Evolutionary conservation across 2,888 invertebrate species (phyloP), one percentile per base, ranked within the genome.

Genomic region (Icerya purchasi): DNA sequence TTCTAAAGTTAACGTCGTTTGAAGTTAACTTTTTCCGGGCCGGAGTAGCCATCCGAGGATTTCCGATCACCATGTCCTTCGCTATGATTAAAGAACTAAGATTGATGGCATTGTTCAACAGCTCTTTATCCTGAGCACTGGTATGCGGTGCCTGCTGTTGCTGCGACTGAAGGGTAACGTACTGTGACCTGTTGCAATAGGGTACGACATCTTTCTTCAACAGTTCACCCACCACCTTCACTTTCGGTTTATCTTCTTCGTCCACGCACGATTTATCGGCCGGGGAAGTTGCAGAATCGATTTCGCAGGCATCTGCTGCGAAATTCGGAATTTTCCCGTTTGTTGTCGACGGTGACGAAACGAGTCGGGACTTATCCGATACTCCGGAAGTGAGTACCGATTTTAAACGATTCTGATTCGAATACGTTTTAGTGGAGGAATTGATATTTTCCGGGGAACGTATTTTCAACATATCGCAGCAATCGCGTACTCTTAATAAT

Each of bases 191-290:
- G n/a, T n/a, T n/a, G 50, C 50, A 50, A n/a, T 50, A 8, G 8
- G 5, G 5, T 14, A 36, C 8, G 14, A 58, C 58, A 51, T 58
- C 59, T 50, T 56, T 61, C 53, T 61, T 61, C 59, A 61, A 54
- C 14, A 61, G 22, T 22, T 61, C 61, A 19, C 59, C 61, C 22
- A 61, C 61, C 18, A 61, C 61, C 36, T 61, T 61, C 19, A 59
- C 61, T n/a, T 50, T 59, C 18, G 58, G 22, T 54, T 14, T 19
- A 14, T 53, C 25, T 18, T 50, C 23, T n/a, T n/a, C n/a, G n/a
- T n/a, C n/a, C n/a, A n/a, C n/a, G n/a, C n/a, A n/a, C n/a, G n/a
- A n/a, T n/a, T n/a, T n/a, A n/a, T n/a, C n/a, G n/a, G n/a, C n/a
- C n/a, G n/a, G n/a, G 24, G 21, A 53, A 21, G 58, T 25, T 23